phyloP scores from a whole-genome alignment of 2,888 invertebrate genomes.

The Thymelicus acteon region DNA sequence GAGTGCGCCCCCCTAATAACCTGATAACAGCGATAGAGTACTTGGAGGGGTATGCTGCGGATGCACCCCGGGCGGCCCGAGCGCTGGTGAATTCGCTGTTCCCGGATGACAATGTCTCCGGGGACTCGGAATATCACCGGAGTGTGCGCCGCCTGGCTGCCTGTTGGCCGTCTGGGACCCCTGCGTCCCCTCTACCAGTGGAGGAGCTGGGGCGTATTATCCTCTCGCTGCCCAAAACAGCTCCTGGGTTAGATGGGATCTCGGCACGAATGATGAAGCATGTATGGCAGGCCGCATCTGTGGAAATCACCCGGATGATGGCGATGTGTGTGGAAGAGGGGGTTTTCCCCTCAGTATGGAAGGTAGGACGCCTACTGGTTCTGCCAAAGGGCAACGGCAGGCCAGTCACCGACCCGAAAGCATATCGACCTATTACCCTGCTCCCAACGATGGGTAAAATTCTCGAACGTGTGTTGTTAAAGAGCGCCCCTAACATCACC shows the following conservation, averaged over 20 bases:
- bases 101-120: conserved; percentile 45
- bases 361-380: conserved; percentile 42
- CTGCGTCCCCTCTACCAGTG: too few relatives aligned
- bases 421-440: too few relatives aligned
- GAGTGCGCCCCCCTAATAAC: too few relatives aligned
- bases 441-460: conserved; percentile 50
- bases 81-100: conserved; percentile 44
- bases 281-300: conserved; percentile 39
- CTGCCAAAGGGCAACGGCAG: conserved; percentile 44
- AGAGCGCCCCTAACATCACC: conserved; percentile 40
- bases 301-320: conserved; percentile 38
- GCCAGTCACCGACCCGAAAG: too few relatives aligned
- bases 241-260: conserved; percentile 48
- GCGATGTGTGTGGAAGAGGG: too few relatives aligned
- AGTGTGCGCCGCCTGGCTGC: conserved; percentile 43
- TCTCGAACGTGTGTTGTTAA: conserved; percentile 45
- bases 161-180: conserved; percentile 40
- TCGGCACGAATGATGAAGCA: conserved; percentile 42
- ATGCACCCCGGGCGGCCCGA: conserved; percentile 45
- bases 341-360: too few relatives aligned
- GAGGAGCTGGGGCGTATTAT: too few relatives aligned
- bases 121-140: conserved; percentile 44
- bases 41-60: too few relatives aligned
- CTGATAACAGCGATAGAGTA: too few relatives aligned
- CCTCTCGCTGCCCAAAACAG: too few relatives aligned